Evolutionary conservation across 2,113 vertebrate species (phyloP).

Genomic region (Tychaedon coryphoeus): DNA sequence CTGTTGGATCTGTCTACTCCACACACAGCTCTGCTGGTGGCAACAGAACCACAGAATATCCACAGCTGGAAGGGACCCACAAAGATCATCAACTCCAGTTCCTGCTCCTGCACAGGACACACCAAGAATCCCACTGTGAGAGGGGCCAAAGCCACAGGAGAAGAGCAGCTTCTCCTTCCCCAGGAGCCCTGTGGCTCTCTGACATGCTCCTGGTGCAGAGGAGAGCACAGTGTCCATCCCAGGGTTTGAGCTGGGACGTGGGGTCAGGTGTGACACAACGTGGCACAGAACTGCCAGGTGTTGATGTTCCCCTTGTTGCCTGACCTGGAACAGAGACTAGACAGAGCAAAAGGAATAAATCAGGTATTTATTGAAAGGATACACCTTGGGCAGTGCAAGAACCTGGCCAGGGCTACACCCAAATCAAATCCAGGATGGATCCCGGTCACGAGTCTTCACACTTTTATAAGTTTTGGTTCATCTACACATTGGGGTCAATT

Average conservation of each 20-base stretch:
- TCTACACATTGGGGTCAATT: too few relatives aligned
- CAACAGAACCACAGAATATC: background rate
- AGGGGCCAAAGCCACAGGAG: background rate
- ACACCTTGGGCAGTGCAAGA: too few relatives aligned
- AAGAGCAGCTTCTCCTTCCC: background rate
- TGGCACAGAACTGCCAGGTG: fast-evolving
- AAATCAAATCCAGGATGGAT: too few relatives aligned
- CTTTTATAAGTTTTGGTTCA: too few relatives aligned
- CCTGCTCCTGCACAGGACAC: too few relatives aligned
- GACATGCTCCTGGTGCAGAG: background rate
- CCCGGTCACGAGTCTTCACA: too few relatives aligned
- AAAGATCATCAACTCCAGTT: background rate
- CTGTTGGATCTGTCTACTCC: background rate
- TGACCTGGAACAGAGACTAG: too few relatives aligned
- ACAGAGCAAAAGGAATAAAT: too few relatives aligned
- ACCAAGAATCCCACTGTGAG: too few relatives aligned
- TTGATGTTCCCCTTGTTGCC: background rate
- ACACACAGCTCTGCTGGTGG: background rate
- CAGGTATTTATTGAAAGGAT: too few relatives aligned
- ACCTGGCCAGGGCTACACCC: too few relatives aligned
- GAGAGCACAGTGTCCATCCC: fast-evolving
- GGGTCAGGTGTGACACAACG: fast-evolving
- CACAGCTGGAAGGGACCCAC: background rate
- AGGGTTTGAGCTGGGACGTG: fast-evolving
- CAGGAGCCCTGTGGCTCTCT: background rate